Percentiles rank a stretch among this genome's conserved stretches.
phyloP scores from a whole-genome alignment of 2,113 vertebrate species.

The Crotalus horridus region DNA sequence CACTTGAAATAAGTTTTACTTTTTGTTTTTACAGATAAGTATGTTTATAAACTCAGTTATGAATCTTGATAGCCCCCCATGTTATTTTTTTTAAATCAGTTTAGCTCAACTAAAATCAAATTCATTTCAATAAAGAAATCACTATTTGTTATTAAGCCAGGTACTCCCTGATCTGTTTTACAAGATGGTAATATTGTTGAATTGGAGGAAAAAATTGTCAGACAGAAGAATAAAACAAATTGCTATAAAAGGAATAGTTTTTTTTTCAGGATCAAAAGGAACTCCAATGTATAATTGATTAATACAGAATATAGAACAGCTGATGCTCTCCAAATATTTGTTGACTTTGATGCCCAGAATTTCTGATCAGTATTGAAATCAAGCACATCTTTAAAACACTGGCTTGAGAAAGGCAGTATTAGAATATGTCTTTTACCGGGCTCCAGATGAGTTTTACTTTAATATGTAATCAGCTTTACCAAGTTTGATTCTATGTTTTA shows the following conservation, averaged over 20 bases:
- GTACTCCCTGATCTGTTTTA: background rate
- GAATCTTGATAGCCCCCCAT: too few species aligned
- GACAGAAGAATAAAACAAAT: background rate
- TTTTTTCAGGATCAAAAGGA: background rate
- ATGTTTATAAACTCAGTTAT: background rate
- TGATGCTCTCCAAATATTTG: background rate
- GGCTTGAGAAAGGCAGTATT: background rate
- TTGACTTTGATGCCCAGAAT: background rate
- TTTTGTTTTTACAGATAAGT: background rate
- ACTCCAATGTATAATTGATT: background rate
- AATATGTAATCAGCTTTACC: background rate
- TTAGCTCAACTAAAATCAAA: background rate
- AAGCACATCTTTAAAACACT: background rate
- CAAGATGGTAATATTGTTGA: background rate
- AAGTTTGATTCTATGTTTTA: background rate
- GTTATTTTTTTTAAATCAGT: background rate
- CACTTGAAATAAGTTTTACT: background rate
- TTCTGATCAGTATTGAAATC: background rate
- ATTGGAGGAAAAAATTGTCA: background rate
- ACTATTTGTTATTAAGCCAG: background rate
- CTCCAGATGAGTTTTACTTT: background rate
- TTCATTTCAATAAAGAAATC: background rate
- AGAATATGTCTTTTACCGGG: slow-evolving; percentile 9
- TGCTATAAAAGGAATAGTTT: background rate
- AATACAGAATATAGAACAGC: background rate